A percentile compares a stretch with the other conserved stretches of the same genome.
phyloP scores from a whole-genome alignment of 1,140 invertebrate species.

The Drosophila jambulina region DNA sequence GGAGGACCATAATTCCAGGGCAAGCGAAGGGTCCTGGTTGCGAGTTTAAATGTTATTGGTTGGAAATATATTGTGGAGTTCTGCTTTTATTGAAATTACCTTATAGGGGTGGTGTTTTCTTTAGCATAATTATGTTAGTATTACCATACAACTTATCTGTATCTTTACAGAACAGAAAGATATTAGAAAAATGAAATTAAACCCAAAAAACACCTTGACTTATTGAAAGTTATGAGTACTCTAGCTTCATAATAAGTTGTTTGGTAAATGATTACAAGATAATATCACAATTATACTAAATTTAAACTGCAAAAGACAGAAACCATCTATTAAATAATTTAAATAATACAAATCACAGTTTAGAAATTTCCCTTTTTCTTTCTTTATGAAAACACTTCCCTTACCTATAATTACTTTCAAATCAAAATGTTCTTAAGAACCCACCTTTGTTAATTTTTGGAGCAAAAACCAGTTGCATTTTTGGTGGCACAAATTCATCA shows the following conservation, averaged over 20 bases:
- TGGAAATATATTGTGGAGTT: slow-evolving; percentile 3
- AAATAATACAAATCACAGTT: too few species aligned
- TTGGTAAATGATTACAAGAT: background rate
- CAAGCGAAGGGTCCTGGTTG: background rate
- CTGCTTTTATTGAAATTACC: background rate
- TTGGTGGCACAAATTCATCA: slow-evolving; percentile 13
- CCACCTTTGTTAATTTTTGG: background rate
- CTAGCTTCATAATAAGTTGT: too few species aligned
- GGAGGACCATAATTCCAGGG: slow-evolving; percentile 21
- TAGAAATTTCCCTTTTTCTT: too few species aligned
- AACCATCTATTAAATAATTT: background rate
- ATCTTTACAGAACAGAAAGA: too few species aligned
- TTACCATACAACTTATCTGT: too few species aligned
- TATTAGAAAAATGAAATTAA: background rate
- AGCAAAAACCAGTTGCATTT: slow-evolving; percentile 5
- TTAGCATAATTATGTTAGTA: background rate
- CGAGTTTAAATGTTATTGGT: slow-evolving; percentile 11
- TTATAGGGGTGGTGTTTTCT: background rate
- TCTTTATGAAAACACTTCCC: background rate
- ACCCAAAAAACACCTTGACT: background rate
- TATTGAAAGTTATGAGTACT: background rate
- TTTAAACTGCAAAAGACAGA: background rate
- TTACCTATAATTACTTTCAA: background rate
- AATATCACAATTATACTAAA: background rate
- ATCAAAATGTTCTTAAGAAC: background rate